Evolutionary conservation across 2,888 invertebrate species (phyloP), one percentile per base, ranked within the genome.

Genomic region (Trichacis sp.): DNA sequence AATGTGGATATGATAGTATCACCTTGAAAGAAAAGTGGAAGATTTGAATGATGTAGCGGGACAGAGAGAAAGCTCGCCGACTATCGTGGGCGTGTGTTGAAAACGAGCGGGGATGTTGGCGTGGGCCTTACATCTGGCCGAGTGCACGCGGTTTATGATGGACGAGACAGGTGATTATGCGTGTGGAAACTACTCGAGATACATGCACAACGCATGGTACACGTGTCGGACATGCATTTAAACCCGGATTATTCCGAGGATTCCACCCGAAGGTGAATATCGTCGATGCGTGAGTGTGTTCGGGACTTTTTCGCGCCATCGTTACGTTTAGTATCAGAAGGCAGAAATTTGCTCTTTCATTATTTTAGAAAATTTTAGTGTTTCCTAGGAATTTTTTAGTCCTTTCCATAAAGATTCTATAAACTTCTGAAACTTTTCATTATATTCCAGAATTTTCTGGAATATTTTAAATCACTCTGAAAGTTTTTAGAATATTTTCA

Each of bases 151-250:
- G 58, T 73, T 79, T 80, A 81, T 81, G 82, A 81, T 81, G 82
- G 77, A 81, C 80, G 82, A 82, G 82, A 82, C 82, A 82, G 81
- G 82, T 82, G 82, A 82, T 82, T 82, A 82, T 78, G 80, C 79
- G 79, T 78, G 79, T 78, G 77, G 77, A 79, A 81, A 81, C 80
- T 78, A 80, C 75, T 77, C 78, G 73, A 71, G 61, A 53, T 51
- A 55, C 58, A 59, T 68, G 58, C 55, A 58, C 47, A 51, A 40
- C 42, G 59, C 49, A 54, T 47, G 24, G 30, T 48, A 65, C 62
- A 63, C 60, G 65, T 60, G 54, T 65, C 54, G 49, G 51, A 56
- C 53, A 38, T 48, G 30, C 60, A 38, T 40, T 56, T 60, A 56
- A 56, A 56, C 42, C 50, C 50, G 57, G 57, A 68, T 65, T 50